Percentiles rank a stretch among this genome's conserved stretches.
Conservation (phyloP, 2,113 vertebrate genomes). For the Quiscalus mexicanus region DNA sequence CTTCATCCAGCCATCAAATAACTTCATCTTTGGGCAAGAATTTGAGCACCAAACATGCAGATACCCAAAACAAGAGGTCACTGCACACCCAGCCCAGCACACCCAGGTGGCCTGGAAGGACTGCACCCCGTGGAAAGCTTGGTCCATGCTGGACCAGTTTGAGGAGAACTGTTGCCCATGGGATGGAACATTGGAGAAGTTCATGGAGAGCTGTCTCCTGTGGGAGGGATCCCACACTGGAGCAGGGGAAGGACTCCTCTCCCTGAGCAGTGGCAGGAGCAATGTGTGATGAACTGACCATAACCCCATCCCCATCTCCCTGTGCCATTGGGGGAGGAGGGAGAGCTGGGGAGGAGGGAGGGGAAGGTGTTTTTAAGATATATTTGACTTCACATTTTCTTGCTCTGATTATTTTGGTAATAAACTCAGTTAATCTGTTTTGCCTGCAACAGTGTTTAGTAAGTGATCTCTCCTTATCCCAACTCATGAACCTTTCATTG, state of each 20-base stretch:
- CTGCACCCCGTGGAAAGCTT: background rate
- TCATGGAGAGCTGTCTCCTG: background rate
- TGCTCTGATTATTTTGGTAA: background rate
- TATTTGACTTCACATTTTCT: background rate
- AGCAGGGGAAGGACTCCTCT: background rate
- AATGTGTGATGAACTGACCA: rapidly evolving
- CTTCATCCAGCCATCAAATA: background rate
- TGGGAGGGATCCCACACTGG: background rate
- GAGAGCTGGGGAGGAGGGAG: background rate
- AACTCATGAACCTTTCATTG: rapidly evolving
- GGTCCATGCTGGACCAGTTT: rapidly evolving
- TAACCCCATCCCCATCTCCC: background rate
- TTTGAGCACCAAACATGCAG: background rate
- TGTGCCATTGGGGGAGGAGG: background rate
- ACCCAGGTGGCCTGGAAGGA: background rate
- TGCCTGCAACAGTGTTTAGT: rapidly evolving
- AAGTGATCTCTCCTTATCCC: background rate
- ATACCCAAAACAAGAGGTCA: background rate
- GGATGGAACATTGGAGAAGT: rapidly evolving
- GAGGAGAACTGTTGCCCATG: rapidly evolving
- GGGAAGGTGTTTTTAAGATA: background rate
- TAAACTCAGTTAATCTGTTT: background rate
- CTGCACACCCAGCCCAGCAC: background rate
- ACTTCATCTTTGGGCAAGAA: background rate
- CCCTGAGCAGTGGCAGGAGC: background rate